Evolutionary conservation across 23 tunicate species (phyloP).

Genomic region (Halocynthia aurantium): DNA sequence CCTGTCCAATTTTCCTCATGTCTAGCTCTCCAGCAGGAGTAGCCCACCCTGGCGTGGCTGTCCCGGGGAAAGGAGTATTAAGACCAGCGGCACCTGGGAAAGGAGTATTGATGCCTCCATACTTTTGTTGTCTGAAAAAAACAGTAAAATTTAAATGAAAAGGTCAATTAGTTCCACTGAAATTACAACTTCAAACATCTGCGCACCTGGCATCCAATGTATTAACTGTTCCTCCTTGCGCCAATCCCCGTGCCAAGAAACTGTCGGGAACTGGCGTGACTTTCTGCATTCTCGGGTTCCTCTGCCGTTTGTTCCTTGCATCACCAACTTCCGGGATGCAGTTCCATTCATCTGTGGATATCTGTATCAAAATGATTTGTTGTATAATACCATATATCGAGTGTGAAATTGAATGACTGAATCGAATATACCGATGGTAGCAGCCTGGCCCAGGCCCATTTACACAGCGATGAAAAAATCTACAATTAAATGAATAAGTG

Average conservation of each 20-base stretch:
- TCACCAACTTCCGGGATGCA: conserved; percentile 95
- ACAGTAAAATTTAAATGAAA: neutral
- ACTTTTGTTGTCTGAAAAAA: conserved; percentile 60
- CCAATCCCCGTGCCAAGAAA: conserved; percentile 65
- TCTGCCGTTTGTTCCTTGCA: conserved; percentile 81
- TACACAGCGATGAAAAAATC: neutral
- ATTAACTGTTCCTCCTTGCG: conserved; percentile 73
- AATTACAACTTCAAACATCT: neutral
- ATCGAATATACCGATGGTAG: neutral
- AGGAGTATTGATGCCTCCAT: conserved; percentile 89
- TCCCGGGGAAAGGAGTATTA: conserved; percentile 83
- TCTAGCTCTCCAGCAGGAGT: conserved; percentile 96
- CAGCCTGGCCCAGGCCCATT: neutral
- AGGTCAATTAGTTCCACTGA: neutral
- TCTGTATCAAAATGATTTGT: conserved; percentile 17
- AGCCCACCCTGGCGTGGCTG: conserved; percentile 92
- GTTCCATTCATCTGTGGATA: conserved; percentile 90
- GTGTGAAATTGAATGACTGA: neutral
- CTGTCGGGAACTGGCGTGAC: conserved; percentile 94
- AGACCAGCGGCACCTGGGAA: conserved; percentile 82
- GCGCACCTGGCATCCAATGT: conserved; percentile 56
- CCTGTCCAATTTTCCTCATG: conserved; percentile 97
- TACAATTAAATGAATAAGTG: neutral
- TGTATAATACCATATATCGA: neutral
- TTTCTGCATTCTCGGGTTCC: conserved; percentile 87